A percentile compares a stretch with the other conserved stretches of the same genome.
Evolutionary conservation across 2,113 vertebrate species (phyloP).

Genomic region (Oophaga pumilio): DNA sequence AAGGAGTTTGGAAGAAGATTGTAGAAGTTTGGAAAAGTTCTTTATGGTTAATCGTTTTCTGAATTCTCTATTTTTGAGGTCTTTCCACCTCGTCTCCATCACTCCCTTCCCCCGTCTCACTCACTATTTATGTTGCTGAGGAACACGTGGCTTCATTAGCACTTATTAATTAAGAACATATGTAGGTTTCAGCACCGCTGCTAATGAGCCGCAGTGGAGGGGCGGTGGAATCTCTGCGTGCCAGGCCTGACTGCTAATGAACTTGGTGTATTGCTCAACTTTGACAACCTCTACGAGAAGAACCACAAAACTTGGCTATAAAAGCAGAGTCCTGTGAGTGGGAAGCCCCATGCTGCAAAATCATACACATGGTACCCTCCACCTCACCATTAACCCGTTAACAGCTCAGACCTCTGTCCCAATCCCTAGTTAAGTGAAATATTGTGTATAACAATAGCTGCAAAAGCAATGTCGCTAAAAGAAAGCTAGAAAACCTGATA

Average conservation of each 20-base stretch:
- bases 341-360: not conserved
- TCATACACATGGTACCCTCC: not conserved
- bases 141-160: constrained; percentile 53
- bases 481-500: too few species aligned
- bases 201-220: constrained; percentile 37
- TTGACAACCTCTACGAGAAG: not conserved
- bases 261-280: constrained; percentile 4
- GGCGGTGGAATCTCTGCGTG: constrained; percentile 20
- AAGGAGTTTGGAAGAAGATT: too few species aligned
- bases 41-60: not conserved
- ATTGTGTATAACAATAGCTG: too few species aligned
- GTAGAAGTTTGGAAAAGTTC: not conserved
- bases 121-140: constrained; percentile 28
- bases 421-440: not conserved
- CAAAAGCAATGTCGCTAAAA: too few species aligned
- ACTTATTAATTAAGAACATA: constrained; percentile 59
- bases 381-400: not conserved
- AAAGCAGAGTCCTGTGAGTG: not conserved
- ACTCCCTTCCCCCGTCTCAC: not conserved
- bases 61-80: not conserved
- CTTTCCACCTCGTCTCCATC: not conserved
- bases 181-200: constrained; percentile 49
- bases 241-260: constrained; percentile 50
- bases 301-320: constrained; percentile 14
- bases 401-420: not conserved